Evolutionary conservation across 2,113 vertebrate genomes (phyloP), one percentile per base, ranked within the genome.

Genomic region (Mungos mungo): DNA sequence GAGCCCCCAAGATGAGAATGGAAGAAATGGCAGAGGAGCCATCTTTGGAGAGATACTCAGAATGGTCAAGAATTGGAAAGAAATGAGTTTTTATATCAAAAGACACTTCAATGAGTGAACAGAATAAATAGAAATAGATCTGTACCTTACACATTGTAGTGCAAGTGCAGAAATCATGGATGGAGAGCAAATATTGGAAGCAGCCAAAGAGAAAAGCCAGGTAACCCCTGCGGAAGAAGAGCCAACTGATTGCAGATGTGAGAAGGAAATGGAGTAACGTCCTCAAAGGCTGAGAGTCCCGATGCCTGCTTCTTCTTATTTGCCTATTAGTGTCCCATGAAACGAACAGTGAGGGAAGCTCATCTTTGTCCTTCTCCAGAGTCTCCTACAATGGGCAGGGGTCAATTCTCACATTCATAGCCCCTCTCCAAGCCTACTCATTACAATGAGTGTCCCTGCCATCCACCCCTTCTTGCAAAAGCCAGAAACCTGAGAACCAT

Each of bases 321-420:
- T 25, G 21, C 18, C 54, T 47, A 0, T 3, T 16, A 6, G 8
- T 7, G 23, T 8, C 50, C 68, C 16, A 0, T 4, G 52, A 63
- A 71, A 68, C 13, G 16, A 12, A 13, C 8, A 0, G 13, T 3
- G 10, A 38, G 68, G 60, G 68, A 41, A 52, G 21, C 63, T 25
- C 66, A 63, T 1, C 35, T 31, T 81, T 35, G 1, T 82, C 52
- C 76, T 60, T 12, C 88, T 69, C 60, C 45, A 72, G 41, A 54
- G 31, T 35, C n/a, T 71, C 54, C 63, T 38, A 18, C 3, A 11
- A 14, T 13, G 7, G 16, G 50, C 41, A 14, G 50, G 21, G 0
- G 16, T 15, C 76, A 15, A 18, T 47, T 45, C 14, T 65, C 35
- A 54, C 38, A 15, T 45, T 14, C 21, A 41, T 0, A 0, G n/a